Evolutionary conservation across 2,888 invertebrate genomes (phyloP).

Genomic region (Taphrorychus bicolor): DNA sequence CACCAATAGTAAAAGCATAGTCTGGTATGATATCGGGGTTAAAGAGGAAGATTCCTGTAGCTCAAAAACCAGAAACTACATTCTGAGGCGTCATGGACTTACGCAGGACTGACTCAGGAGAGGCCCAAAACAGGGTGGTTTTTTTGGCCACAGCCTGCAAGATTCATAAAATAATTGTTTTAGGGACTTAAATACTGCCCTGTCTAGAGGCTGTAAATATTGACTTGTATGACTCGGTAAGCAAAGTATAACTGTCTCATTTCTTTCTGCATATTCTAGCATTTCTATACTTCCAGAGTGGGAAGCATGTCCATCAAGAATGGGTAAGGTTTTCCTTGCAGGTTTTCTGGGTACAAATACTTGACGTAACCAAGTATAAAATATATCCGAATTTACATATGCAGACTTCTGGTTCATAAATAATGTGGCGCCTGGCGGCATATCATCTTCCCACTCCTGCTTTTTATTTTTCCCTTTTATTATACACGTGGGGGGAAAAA

Average conservation of each 20-base stretch:
- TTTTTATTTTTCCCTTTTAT: conserved; percentile 35
- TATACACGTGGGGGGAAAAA: conserved; percentile 34
- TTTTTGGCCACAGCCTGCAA: not conserved
- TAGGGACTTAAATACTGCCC: conserved; percentile 48
- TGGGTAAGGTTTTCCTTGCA: conserved; percentile 45
- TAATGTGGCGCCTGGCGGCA: conserved; percentile 40
- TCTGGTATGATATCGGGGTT: not conserved
- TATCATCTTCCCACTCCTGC: conserved; percentile 35
- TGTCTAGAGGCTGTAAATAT: conserved; percentile 48
- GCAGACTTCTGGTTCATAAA: conserved; percentile 44
- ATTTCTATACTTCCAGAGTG: conserved; percentile 41
- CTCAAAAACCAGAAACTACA: not conserved
- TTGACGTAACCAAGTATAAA: conserved; percentile 31
- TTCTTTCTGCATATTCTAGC: conserved; percentile 40
- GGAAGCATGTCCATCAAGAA: conserved; percentile 50
- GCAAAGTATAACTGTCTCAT: conserved; percentile 48
- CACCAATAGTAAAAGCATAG: not conserved
- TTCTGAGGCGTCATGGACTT: not conserved
- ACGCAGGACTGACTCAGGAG: conserved; percentile 20
- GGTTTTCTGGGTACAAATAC: conserved; percentile 49
- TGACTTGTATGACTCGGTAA: conserved; percentile 50
- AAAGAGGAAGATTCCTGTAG: not conserved
- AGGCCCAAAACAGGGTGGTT: not conserved
- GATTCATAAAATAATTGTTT: conserved; percentile 41
- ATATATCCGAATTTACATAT: conserved; percentile 40